Base-by-base conservation (phyloP, 2,797 vertebrate species). In the Buceros bicornis region DNA sequence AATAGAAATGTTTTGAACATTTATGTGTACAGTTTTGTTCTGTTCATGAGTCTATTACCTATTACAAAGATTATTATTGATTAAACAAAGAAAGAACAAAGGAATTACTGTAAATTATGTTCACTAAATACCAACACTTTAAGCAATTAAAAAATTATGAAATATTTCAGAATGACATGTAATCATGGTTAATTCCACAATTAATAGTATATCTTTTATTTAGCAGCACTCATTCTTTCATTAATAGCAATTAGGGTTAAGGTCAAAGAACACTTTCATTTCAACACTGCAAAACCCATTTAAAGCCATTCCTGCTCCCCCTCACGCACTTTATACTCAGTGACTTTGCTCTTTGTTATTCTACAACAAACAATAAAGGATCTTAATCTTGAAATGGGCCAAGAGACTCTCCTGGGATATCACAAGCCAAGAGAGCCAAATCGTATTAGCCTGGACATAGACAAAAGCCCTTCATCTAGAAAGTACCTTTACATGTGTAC, bases 1-100 rank as follows among this genome's bases (percentile, higher is more conserved):
- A 98, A 97, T 62, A 97, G 96, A 97, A 97, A 97, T 95, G 96
- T 97, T 97, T 97, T 95, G 97, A 97, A 95, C 95, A 95, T 66
- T 97, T 95, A 96, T 33, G 93, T 95, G 94, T 95, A 47, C 51
- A 89, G 95, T 97, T 97, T 96, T 97, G 82, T 92, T 97, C 92
- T 26, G 92, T 87, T 97, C 57, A 43, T 0, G 13, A 96, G 96
- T 90, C 87, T 96, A 62, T 96, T 96, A 94, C 97, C 92, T 96
- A 89, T 96, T 97, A 89, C 29, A 96, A 97, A 97, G 95, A 97
- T 93, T 62, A 93, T 96, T 96, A 96, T 85, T 69, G 58, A 72
- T 90, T 94, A 92, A 89, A 96, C 92, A 97, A 93, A 93, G 50
- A 89, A 92, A 96, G 97, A 97, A 96, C 92, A 97, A 97, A 95